Evolutionary conservation across 2,797 vertebrate genomes (phyloP), one percentile per base, ranked within the genome.

Genomic region (Pogonophryne albipinna): DNA sequence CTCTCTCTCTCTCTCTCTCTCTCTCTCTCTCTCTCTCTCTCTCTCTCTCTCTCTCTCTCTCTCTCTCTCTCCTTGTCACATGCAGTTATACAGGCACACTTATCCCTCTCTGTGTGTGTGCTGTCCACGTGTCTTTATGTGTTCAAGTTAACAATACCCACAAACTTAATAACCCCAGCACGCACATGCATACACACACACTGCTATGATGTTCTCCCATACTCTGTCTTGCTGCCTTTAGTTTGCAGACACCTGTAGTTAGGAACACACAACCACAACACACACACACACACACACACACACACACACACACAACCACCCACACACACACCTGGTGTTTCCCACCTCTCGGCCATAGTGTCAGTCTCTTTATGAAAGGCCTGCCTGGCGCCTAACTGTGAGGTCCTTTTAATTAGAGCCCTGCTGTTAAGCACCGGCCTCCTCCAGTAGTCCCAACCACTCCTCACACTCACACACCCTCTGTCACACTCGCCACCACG

Each of bases 401-500:
- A 92, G 79, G 79, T 76, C 82, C 72, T 90, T 92, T 92, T 93
- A 92, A 94, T 93, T 93, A 93, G 89, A 93, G 84, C 65, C 89
- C 81, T 79, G 88, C 89, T 91, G 90, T 87, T 90, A 88, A 88
- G 85, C 85, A 74, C 85, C 85, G 86, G 53, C 76, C 74, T 78
- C 78, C 69, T 84, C 84, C 74, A 74, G 53, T 63, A 79, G 72
- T 70, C 71, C 49, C 72, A 73, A 78, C 77, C 70, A 61, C 72
- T 80, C 85, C 71, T 51, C 80, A 47, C 71, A 86, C 74, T 79
- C 85, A 76, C 83, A 82, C 78, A 82, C 74, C 51, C 76, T 75
- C 77, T 78, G 65, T 70, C 71, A 79, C 75, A 75, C 55, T 50
- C 42, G 31, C 53, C 45, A 38, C 47, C 6, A 3, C 27, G 4